Evolutionary conservation across 2,888 invertebrate genomes (phyloP), one percentile per base, ranked within the genome.

Genomic region (Pseudococcus viburni): DNA sequence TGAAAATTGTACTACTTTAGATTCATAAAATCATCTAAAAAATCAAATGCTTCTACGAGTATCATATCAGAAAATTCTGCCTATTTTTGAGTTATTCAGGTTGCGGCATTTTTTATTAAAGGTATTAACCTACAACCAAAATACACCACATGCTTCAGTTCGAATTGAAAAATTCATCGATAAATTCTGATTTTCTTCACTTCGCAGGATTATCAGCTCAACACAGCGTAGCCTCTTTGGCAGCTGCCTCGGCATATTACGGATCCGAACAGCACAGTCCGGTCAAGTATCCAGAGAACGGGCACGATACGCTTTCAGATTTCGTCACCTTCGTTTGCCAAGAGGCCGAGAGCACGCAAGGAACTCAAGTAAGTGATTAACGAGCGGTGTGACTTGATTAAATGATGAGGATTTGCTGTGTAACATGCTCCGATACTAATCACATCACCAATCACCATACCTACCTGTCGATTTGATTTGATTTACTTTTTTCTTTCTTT

Each of bases 261-360:
- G 89, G 92, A 93, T 90, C 94, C 94, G 89, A 90, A 59, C 92
- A 92, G 89, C 93, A 92, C 90, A 92, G 92, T 89, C 92, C 92
- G 88, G 93, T 93, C 90, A 95, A 95, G 92, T 96, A 97, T 91
- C 94, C 95, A 86, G 96, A 97, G 91, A 96, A 96, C 90, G 95
- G 96, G 0, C 96, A 96, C 91, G 98, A 98, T 92, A 97, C 97
- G 0, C 94, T 98, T 90, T 96, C 97, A 2, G 98, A 99, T 92
- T 98, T 98, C 92, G 98, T 98, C 90, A 98, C 98, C 80, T 97
- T 98, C 91, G 98, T 98, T 87, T 98, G 98, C 91, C 98, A 98
- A 92, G 98, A 98, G 92, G 96, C 96, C 48, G 95, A 96, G 90
- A 95, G 95, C 89, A 95, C 95, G 89, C 94, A 94, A 91, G 94